Evolutionary conservation across 1,140 invertebrate species (phyloP), one percentile per base, ranked within the genome.

Genomic region (Lanistes nyassanus): DNA sequence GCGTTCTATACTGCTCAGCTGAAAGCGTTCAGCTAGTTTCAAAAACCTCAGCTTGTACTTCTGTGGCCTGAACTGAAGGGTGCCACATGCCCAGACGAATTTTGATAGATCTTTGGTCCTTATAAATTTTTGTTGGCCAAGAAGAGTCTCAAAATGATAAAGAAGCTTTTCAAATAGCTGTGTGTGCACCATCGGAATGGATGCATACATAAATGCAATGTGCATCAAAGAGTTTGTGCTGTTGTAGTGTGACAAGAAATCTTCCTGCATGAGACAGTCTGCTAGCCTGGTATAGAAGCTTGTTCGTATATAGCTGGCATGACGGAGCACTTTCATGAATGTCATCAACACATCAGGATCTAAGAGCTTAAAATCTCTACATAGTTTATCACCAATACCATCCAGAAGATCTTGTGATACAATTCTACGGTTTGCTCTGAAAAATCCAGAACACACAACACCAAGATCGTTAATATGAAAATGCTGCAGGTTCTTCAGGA

Each of bases 71-170:
- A 65, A 74, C 72, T 74, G 72, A 26, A 74, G 31, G 1, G 64
- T 74, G 3, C 72, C 72, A 31, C 72, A 74, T 2, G 72, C 72
- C 72, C 72, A 74, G 16, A 74, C 64, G 51, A 74, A 74, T 58
- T 66, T 65, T 26, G 72, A 65, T 26, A 74, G 2, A 66, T 74
- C 72, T 53, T 74, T 74, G 64, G 60, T 65, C 21, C 72, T 56
- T 23, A 65, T 13, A 0, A 21, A 47, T 23, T 13, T 2, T 64
- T 64, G 16, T n/a, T 65, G 60, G 9, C 23, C 36, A 39, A 64
- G n/a, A 21, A 74, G n/a, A 29, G 42, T 21, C 34, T 53, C 60
- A n/a, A 31, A 56, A 29, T 11, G 19, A 60, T 26, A 47, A 39
- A 74, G 53, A 19, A 74, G 72, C 21, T 39, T 13, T 34, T 74